Evolutionary conservation across 2,888 invertebrate species (phyloP).

Genomic region (Caenorhabditis imperialis): DNA sequence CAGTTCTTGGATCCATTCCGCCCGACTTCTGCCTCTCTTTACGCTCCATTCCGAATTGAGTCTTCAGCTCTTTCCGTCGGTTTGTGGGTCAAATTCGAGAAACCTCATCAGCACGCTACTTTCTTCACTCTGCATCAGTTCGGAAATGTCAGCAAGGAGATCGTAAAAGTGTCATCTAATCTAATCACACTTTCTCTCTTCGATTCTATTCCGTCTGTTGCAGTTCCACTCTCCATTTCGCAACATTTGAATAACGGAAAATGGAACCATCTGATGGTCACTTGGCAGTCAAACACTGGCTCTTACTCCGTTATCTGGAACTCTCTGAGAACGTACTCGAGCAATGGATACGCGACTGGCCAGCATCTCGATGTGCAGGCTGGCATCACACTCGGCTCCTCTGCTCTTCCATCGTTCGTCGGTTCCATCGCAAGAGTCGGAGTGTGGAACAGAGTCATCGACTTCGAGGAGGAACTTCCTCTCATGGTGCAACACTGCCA

Average conservation of each 20-base stretch:
- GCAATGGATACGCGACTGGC: slow-evolving; percentile 90
- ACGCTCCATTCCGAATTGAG: slow-evolving; percentile 85
- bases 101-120: slow-evolving; percentile 85
- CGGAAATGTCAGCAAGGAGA: slow-evolving; percentile 1
- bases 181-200: slow-evolving; percentile 40
- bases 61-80: slow-evolving; percentile 88
- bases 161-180: slow-evolving; percentile 35
- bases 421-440: slow-evolving; percentile 94
- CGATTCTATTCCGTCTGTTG: slow-evolving; percentile 40
- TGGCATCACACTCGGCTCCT: slow-evolving; percentile 44
- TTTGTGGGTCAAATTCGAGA: slow-evolving; percentile 96
- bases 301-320: slow-evolving; percentile 93
- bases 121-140: slow-evolving; percentile 86
- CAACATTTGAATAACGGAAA: slow-evolving; percentile 89
- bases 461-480: slow-evolving; percentile 83
- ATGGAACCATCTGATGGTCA: slow-evolving; percentile 91
- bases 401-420: slow-evolving; percentile 60
- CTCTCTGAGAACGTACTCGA: slow-evolving; percentile 92
- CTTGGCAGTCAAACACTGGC: slow-evolving; percentile 92
- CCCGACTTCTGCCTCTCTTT: slow-evolving; percentile 91
- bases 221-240: slow-evolving; percentile 64
- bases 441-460: slow-evolving; percentile 92
- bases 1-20: slow-evolving; percentile 91
- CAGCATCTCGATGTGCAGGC: slow-evolving; percentile 84
- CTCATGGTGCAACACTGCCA: slow-evolving; percentile 74